Conservation (phyloP, 2,113 vertebrate species). For the Cheirogaleus medius region DNA sequence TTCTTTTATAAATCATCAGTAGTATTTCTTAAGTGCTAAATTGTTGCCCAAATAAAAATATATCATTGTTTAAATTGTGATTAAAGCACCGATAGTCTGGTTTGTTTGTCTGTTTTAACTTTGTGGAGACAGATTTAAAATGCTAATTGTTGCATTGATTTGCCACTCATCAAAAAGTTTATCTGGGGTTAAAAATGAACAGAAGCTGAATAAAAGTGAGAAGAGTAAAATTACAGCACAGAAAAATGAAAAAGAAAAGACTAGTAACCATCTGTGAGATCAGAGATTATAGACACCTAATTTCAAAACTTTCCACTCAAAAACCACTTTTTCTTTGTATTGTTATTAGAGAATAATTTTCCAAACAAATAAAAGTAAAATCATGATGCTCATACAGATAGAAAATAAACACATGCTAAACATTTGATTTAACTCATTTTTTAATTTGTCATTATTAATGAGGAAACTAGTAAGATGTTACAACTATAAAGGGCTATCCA, state of each 20-base stretch:
- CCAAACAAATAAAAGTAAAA: neutral
- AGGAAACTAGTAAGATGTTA: neutral
- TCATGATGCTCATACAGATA: neutral
- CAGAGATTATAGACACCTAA: neutral
- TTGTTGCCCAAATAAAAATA: conserved; percentile 6
- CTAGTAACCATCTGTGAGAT: neutral
- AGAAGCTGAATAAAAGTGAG: neutral
- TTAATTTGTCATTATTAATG: neutral
- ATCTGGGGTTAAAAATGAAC: neutral
- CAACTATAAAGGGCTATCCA: neutral
- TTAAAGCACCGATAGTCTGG: neutral
- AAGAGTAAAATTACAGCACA: neutral
- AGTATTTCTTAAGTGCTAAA: neutral
- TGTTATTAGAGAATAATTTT: neutral
- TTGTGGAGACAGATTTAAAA: neutral
- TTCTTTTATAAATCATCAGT: conserved; percentile 18
- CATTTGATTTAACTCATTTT: neutral
- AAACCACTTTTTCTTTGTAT: conserved; percentile 8
- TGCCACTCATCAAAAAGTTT: neutral
- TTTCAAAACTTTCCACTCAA: conserved; percentile 26
- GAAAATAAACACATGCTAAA: neutral
- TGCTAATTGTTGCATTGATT: neutral
- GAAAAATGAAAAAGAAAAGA: neutral
- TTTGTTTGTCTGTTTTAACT: neutral
- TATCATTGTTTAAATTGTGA: neutral